Base-by-base conservation (phyloP, 1,140 invertebrate species). In the Trichoplusia ni region DNA sequence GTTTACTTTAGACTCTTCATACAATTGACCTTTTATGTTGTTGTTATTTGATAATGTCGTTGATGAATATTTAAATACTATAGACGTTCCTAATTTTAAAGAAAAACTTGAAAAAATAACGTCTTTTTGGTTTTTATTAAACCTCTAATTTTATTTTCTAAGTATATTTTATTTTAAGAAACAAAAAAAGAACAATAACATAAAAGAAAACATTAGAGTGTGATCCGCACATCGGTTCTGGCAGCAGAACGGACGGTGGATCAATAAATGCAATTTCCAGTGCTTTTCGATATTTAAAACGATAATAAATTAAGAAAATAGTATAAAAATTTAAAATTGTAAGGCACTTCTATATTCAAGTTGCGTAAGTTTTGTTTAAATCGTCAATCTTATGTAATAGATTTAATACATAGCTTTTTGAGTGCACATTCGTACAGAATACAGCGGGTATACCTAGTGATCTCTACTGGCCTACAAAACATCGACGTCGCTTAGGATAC, bases 311-410 rank as follows among this genome's bases (percentile, higher is more conserved):
- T 64, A 71, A 71, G 29, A 78, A 68, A 70, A 81, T 75, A 84
- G 67, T 82, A 79, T 75, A 81, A 86, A 90, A 89, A 89, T 83
- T n/a, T 82, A 90, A 87, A 44, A 88, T 82, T 67, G 82, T 90
- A 90, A 90, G 88, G 88, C 88, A 90, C 88, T 89, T 90, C 85
- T 86, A 88, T 89, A 82, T 87, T 79, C 75, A 83, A 82, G 77
- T 82, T 82, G 79, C 87, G 79, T 75, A 67, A 83, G 69, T 69
- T 49, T 82, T 77, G 75, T 82, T 74, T 67, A 74, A 73, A 76
- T 64, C 66, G 35, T 56, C 68, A 69, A 56, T 66, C 70, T 75
- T 75, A 77, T 14, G 27, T 62, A n/a, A n/a, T 54, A 42, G 56
- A 69, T 68, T 71, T 71, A 72, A 70, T 75, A 75, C 59, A 77